phyloP scores from a whole-genome alignment of 2,888 invertebrate species.

The Salticus scenicus region DNA sequence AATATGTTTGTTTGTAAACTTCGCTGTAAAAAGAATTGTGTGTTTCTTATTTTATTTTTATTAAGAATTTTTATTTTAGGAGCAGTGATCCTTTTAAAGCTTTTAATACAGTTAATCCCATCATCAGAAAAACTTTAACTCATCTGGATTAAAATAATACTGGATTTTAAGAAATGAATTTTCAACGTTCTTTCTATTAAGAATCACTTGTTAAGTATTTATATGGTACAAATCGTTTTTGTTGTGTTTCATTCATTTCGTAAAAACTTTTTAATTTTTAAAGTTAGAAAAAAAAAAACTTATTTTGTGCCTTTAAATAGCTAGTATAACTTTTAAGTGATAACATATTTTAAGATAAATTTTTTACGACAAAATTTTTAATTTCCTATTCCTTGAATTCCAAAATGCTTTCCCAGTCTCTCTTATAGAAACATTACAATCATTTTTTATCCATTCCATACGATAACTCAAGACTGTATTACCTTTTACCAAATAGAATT shows the following conservation, averaged over 20 bases:
- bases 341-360: constrained; percentile 3
- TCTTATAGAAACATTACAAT: background rate
- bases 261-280: background rate
- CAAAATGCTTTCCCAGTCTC: background rate
- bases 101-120: no score
- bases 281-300: background rate
- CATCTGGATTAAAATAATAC: background rate
- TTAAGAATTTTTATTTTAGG: no score
- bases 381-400: constrained; percentile 1
- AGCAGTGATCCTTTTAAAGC: no score
- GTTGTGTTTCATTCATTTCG: background rate
- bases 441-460: background rate
- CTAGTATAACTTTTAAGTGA: background rate
- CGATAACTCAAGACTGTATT: background rate
- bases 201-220: background rate
- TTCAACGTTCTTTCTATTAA: background rate
- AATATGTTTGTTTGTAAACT: no score
- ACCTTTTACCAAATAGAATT: background rate
- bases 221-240: background rate
- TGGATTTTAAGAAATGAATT: background rate
- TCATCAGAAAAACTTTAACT: background rate
- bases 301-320: constrained; percentile 4
- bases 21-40: no score
- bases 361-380: background rate
- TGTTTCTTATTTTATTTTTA: no score